Base-by-base conservation (phyloP, 2,797 vertebrate genomes). In the Amblyraja radiata region DNA sequence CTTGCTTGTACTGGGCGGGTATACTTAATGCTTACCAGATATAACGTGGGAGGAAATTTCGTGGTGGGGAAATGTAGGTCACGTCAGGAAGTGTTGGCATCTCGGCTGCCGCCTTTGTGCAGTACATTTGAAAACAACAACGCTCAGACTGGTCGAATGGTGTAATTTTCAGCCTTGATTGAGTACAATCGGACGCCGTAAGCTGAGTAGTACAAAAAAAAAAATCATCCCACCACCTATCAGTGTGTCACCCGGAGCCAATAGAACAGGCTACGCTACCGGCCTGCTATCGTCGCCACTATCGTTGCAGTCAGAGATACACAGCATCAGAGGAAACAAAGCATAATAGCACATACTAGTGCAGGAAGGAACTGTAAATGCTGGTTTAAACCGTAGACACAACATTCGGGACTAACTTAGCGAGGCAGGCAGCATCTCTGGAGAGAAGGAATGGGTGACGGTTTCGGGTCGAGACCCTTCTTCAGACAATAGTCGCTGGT, bases 101-200 rank as follows among this genome's bases (percentile, higher is more conserved):
- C 63, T 65, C 65, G 58, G 61, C 84, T 32, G 61, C 61, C 65
- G 28, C 32, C 61, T 88, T 88, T 65, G 84, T 88, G 84, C 14
- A 65, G 63, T 21, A 84, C 32, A 36, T 88, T n/a, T 68, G n/a
- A 88, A 68, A 88, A n/a, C 32, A 46, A 65, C 84, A 68, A 88
- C 61, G 68, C 32, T 88, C n/a, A 36, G 84, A 36, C 84, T 68
- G 61, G n/a, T 88, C 68, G 84, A 88, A 88, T 36, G n/a, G 84
- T 88, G 84, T 36, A 65, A 88, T 88, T 88, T 46, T 88, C 84
- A 88, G 65, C 84, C 90, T 92, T 46, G 90, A 92, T 73, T 92
- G 90, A 74, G 90, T 74, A 76, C 36, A 92, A 46, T 46, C 39
- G 74, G 90, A 39, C 39, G 23, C 74, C 65, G 74, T 74, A 23